Evolutionary conservation across 2,797 vertebrate species (phyloP), one percentile per base, ranked within the genome.

Genomic region (Trachops cirrhosus): DNA sequence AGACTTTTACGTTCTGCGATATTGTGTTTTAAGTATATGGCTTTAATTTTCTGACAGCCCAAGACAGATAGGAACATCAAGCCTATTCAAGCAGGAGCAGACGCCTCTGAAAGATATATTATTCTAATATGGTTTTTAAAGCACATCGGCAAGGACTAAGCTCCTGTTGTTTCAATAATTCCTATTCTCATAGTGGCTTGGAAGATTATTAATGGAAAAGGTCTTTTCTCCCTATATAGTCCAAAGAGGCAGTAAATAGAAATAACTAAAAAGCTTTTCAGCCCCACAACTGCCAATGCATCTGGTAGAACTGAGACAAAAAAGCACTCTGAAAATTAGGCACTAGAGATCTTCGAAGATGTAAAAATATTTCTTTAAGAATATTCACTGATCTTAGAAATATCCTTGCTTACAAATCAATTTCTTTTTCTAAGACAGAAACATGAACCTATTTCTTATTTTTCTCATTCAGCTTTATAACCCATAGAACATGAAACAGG

Each of bases 1-100:
- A 94, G 86, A 85, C 62, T 57, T 84, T 73, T 87, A 79, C 19
- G 11, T 77, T 83, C 84, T 75, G 71, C 71, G 71, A 96, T 62
- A 68, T 5, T 84, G n/a, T 14, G 48, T 73, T 92, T 91, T 91
- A 79, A 93, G 83, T 68, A 22, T 82, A 89, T 83, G 78, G 67
- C 74, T 96, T 96, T 93, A 68, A 85, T 93, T 93, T 82, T 67
- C 29, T 92, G 92, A 96, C 88, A 95, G 93, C 22, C 9, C 12
- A 70, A 92, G 71, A 92, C 68, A 88, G 91, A 85, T 4, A 88
- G 86, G 46, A 88, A 57, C 70, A 91, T 37, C n/a, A 57, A 90
- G 44, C 37, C 91, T 68, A 37, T 39, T 84, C 59, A 41, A 50
- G 24, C 68, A 89, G 77, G 52, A 70, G 39, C 52, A 73, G 67